These are phyloP conservation scores for Sphyrna mokarran DNA, from an alignment of 2,113 vertebrate species.

Conservation along the genomic window DNA sequence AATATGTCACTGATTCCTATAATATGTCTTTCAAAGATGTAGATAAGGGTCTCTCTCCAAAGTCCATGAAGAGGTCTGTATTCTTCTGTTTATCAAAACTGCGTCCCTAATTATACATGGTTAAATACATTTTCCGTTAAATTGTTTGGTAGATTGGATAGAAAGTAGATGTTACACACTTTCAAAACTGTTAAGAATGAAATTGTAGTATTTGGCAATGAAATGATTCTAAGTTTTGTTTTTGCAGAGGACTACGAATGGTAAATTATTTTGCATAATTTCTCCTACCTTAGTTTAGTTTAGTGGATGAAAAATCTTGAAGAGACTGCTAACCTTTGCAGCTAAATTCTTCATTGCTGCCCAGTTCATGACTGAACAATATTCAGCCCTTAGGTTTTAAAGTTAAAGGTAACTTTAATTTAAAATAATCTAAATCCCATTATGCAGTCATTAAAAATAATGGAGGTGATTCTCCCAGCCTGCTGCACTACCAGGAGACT, in stretches of 20 bases:
- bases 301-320: not conserved
- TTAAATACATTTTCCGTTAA: not conserved
- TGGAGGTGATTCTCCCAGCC: too few species aligned
- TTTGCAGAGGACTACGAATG: not conserved
- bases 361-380: not conserved
- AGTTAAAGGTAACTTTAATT: not conserved
- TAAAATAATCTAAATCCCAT: not conserved
- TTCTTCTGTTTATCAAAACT: conserved; percentile 17
- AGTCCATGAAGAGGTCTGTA: conserved; percentile 89
- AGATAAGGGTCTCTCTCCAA: conserved; percentile 86
- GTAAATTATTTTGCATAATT: not conserved
- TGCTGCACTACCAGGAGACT: too few species aligned
- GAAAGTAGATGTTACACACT: not conserved
- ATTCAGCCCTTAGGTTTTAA: not conserved
- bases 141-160: not conserved
- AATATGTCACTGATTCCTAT: conserved; percentile 81
- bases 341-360: not conserved
- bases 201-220: not conserved
- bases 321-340: not conserved
- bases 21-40: conserved; percentile 74
- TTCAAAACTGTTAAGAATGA: not conserved
- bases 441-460: not conserved
- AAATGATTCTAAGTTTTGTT: not conserved
- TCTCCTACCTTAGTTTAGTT: not conserved
- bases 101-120: not conserved